These are phyloP conservation scores for Paramacrobiotus metropolitanus DNA, from an alignment of 1,140 invertebrate species.

Conservation along the genomic window DNA sequence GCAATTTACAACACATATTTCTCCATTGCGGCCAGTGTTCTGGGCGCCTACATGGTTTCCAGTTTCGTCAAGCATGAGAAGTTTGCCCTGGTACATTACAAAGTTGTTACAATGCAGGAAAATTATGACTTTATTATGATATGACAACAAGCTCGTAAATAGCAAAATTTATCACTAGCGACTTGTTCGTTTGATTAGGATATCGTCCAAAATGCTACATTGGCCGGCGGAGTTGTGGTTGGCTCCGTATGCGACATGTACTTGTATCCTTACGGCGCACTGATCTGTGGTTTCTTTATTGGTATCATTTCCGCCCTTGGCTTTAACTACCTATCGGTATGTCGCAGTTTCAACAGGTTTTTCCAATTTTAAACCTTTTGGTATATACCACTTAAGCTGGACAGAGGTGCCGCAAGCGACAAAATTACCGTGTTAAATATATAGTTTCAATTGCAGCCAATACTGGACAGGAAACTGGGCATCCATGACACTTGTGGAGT, in stretches of 20 bases:
- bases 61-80: conserved; percentile 48
- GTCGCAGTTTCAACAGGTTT: conserved; percentile 8
- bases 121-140: too few relatives aligned
- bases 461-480: conserved; percentile 36
- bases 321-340: conserved; percentile 57
- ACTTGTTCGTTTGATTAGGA: conserved; percentile 29
- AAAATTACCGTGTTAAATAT: too few relatives aligned
- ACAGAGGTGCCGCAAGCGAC: too few relatives aligned
- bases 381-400: too few relatives aligned
- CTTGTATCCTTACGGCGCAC: conserved; percentile 55
- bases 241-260: conserved; percentile 40
- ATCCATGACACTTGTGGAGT: conserved; percentile 84
- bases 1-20: conserved; percentile 81
- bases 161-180: too few relatives aligned
- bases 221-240: conserved; percentile 33
- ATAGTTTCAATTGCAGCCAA: too few relatives aligned
- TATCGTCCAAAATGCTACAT: conserved; percentile 27
- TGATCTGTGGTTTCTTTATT: conserved; percentile 52
- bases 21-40: conserved; percentile 52
- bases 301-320: conserved; percentile 59
- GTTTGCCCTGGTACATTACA: conserved; percentile 45
- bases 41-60: conserved; percentile 57
- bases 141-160: too few relatives aligned
- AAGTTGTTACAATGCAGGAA: too few relatives aligned
- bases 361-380: too few relatives aligned